Evolutionary conservation across 2,113 vertebrate species (phyloP), one percentile per base, ranked within the genome.

Genomic region (Ptilonorhynchus violaceus): DNA sequence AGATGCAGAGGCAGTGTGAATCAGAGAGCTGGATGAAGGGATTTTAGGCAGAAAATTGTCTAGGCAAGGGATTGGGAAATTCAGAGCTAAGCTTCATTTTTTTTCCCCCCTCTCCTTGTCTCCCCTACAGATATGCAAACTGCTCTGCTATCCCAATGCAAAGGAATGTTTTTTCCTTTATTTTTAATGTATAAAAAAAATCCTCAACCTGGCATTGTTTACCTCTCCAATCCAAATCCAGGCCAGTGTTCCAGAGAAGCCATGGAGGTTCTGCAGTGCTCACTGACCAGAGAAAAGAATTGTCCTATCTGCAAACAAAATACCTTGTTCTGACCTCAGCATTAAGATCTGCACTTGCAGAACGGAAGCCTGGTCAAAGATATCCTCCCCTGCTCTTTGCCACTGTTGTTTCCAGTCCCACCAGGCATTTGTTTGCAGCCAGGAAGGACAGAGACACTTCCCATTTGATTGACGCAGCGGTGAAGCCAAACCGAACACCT

Each of bases 1-100:
- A 42, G 77, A 79, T 85, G 88, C 88, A 95, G 78, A 94, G 90
- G 62, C 85, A 94, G 92, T 58, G 85, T 92, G 92, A 96, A 95
- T 77, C 76, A 94, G 67, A 91, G 74, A 89, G 77, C 73, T 67
- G 4, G 59, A 85, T 70, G 95, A 82, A 94, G 39, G 52, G 60
- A 95, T 68, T 68, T 88, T 12, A 91, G 70, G 58, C 47, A 94
- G 66, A 67, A 93, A 68, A 92, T 60, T 56, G 33, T 55, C 77
- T 82, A 63, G 56, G 78, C 33, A 67, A 93, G 44, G 19, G 39
- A 95, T 6, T 15, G 60, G 44, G 74, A 88, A 64, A 92, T 77
- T 90, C 46, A 80, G 72, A 92, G 39, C 50, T 88, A 83, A 80
- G 35, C 39, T 88, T 82, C 27, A 8, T 69, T 60, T 49, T 69